phyloP scores from a whole-genome alignment of 2,113 vertebrate species.

The Malaclemys terrapin region DNA sequence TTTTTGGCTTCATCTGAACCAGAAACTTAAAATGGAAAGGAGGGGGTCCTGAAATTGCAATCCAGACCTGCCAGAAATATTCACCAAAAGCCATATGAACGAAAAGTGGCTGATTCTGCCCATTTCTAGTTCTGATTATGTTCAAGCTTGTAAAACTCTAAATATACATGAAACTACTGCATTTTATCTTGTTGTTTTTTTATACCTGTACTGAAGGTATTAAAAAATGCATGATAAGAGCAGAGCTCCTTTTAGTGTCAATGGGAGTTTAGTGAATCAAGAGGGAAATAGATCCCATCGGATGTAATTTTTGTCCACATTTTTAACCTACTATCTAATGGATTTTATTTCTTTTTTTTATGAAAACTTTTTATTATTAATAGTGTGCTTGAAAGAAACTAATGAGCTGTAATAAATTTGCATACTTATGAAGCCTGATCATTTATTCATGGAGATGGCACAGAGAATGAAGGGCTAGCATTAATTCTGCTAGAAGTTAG shows the following conservation, averaged over 20 bases:
- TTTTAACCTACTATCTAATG: constrained; percentile 27
- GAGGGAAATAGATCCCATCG: not conserved
- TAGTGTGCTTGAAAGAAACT: constrained; percentile 60
- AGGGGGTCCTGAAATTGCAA: not conserved
- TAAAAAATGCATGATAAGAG: not conserved
- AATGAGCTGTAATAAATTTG: constrained; percentile 66
- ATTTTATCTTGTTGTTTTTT: constrained; percentile 17
- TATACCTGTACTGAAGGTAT: not conserved
- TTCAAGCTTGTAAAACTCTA: not conserved
- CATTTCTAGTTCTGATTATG: not conserved
- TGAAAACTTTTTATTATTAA: constrained; percentile 65
- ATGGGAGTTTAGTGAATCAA: not conserved
- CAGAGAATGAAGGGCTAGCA: constrained; percentile 16
- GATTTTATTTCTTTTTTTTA: constrained; percentile 70
- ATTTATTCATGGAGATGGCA: constrained; percentile 56
- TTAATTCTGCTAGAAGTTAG: constrained; percentile 29
- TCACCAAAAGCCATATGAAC: not conserved
- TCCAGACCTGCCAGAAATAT: not conserved
- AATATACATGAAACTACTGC: not conserved
- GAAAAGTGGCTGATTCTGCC: not conserved
- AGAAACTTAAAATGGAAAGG: not conserved
- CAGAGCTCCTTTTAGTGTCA: not conserved
- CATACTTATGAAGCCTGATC: constrained; percentile 51
- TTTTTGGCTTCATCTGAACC: not conserved
- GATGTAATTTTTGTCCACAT: not conserved